Evolutionary conservation across 2,113 vertebrate genomes (phyloP).

Genomic region (Coptodon bakossiorum): DNA sequence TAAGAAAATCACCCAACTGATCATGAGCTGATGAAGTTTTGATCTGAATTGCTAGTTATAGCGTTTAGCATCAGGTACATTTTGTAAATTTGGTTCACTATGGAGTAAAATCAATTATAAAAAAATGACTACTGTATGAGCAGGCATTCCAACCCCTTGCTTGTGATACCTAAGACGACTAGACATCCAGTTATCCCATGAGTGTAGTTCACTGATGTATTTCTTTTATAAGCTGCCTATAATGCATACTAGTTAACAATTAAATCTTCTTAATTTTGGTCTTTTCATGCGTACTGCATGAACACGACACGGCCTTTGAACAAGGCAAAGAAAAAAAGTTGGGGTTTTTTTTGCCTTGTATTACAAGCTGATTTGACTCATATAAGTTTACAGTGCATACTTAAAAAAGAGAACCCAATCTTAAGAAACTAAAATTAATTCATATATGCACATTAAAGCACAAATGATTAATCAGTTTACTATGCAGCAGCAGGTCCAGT

Average conservation of each 20-base stretch:
- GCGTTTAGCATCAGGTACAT: not conserved
- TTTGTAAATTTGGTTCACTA: not conserved
- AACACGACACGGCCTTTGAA: not conserved
- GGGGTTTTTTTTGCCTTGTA: rapidly evolving
- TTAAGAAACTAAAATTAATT: not conserved
- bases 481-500: not conserved
- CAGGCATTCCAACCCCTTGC: not conserved
- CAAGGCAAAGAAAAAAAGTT: not conserved
- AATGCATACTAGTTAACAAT: not conserved
- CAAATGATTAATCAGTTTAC: not conserved
- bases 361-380: not conserved
- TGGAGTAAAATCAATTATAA: not conserved
- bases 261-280: not conserved
- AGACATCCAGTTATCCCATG: not conserved
- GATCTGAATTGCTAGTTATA: not conserved
- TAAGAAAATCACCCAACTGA: not conserved
- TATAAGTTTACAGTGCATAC: not conserved
- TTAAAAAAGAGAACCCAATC: not conserved
- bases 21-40: not conserved
- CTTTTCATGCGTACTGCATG: not conserved
- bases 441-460: not conserved
- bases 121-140: not conserved
- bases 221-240: not conserved
- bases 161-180: not conserved
- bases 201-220: not conserved